phyloP scores from a whole-genome alignment of 2,113 vertebrate species.

The Eurypyga helias region DNA sequence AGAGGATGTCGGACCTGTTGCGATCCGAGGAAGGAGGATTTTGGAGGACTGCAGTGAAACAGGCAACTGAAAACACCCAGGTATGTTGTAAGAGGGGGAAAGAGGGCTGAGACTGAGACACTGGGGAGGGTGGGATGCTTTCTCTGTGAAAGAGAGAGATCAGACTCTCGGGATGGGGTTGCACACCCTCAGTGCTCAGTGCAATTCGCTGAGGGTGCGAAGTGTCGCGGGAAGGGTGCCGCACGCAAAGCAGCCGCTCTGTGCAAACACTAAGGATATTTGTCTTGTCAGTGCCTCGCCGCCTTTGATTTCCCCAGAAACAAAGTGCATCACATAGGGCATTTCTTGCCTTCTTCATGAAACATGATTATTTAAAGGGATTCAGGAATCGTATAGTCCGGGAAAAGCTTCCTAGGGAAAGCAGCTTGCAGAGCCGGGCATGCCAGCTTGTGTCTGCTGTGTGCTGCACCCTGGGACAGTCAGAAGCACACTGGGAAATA shows the following conservation, averaged over 20 bases:
- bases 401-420: background rate
- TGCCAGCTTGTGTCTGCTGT: background rate
- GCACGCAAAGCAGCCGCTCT: accelerated
- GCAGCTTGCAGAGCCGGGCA: background rate
- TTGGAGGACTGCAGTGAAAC: background rate
- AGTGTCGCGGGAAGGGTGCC: background rate
- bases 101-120: background rate
- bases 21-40: background rate
- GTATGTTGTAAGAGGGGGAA: accelerated
- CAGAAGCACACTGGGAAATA: background rate
- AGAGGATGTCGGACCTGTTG: background rate
- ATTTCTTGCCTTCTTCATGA: background rate
- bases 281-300: background rate
- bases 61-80: background rate
- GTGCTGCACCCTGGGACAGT: background rate
- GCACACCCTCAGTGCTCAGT: background rate
- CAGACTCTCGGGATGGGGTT: background rate
- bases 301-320: background rate
- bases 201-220: background rate
- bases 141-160: background rate
- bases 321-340: background rate
- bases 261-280: background rate
- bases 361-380: background rate
- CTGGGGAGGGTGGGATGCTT: background rate
- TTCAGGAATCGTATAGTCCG: background rate